These are phyloP conservation scores for Oenanthe melanoleuca DNA, from an alignment of 2,113 vertebrate genomes.

Conservation along the genomic window DNA sequence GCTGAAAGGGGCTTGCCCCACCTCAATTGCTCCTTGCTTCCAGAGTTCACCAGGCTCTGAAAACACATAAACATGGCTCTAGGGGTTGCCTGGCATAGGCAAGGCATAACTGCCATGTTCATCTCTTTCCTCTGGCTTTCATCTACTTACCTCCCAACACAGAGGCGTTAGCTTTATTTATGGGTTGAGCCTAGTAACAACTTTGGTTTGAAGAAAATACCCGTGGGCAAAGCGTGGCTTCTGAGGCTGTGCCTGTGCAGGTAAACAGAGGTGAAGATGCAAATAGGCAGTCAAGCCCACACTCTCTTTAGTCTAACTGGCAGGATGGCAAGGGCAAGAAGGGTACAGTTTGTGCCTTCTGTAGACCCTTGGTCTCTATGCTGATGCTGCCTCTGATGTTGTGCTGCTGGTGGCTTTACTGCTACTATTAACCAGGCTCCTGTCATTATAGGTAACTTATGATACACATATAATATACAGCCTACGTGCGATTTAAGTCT, in stretches of 20 bases:
- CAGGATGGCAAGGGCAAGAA: not conserved
- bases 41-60: not conserved
- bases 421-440: not conserved
- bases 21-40: not conserved
- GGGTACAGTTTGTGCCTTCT: not conserved
- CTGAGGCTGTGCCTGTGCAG: not conserved
- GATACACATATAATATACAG: too few relatives aligned
- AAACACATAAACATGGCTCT: not conserved
- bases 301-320: not conserved
- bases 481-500: not conserved
- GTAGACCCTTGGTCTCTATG: fast-evolving
- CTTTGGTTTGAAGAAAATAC: not conserved
- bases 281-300: not conserved
- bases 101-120: not conserved
- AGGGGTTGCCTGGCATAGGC: not conserved
- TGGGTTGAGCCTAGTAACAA: not conserved
- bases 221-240: not conserved
- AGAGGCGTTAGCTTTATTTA: not conserved
- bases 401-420: not conserved
- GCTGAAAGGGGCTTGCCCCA: not conserved
- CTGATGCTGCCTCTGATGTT: not conserved
- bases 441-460: not conserved
- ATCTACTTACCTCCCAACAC: not conserved
- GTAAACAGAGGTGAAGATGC: not conserved
- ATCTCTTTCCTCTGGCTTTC: not conserved